Evolutionary conservation across 2,113 vertebrate species (phyloP).

Genomic region (Donacobius atricapilla): DNA sequence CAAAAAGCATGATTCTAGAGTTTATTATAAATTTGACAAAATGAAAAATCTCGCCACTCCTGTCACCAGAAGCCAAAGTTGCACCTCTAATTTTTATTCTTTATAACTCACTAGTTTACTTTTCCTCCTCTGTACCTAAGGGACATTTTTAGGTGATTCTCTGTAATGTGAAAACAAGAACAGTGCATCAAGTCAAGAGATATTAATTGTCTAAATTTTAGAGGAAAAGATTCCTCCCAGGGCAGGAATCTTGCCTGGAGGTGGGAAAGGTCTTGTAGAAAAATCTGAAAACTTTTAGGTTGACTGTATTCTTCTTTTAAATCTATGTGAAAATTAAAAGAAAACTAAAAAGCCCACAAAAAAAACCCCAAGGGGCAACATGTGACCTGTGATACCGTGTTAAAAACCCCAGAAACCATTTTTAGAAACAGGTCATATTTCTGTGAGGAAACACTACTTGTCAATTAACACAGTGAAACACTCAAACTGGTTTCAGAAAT

Average conservation of each 20-base stretch:
- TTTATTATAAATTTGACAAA: constrained; percentile 34
- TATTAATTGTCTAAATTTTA: not conserved
- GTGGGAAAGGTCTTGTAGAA: not conserved
- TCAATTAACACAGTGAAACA: not conserved
- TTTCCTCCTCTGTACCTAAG: not conserved
- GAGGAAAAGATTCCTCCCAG: not conserved
- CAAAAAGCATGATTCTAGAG: not conserved
- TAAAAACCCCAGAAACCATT: not conserved
- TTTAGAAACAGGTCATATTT: not conserved
- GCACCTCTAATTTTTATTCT: not conserved
- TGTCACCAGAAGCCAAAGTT: not conserved
- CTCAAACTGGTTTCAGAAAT: not conserved
- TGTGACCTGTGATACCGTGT: not conserved
- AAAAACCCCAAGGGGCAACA: not conserved
- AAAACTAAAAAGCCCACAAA: not conserved
- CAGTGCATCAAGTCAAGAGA: not conserved
- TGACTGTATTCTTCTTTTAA: not conserved
- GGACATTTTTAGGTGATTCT: not conserved
- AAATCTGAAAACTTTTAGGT: not conserved
- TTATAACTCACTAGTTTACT: not conserved
- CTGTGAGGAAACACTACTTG: not conserved
- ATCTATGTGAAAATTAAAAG: not conserved
- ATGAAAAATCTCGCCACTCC: not conserved
- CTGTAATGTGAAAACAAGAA: not conserved
- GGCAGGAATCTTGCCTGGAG: not conserved